Conservation (phyloP, 2,888 invertebrate species). For the Alentia gelatinosa region DNA sequence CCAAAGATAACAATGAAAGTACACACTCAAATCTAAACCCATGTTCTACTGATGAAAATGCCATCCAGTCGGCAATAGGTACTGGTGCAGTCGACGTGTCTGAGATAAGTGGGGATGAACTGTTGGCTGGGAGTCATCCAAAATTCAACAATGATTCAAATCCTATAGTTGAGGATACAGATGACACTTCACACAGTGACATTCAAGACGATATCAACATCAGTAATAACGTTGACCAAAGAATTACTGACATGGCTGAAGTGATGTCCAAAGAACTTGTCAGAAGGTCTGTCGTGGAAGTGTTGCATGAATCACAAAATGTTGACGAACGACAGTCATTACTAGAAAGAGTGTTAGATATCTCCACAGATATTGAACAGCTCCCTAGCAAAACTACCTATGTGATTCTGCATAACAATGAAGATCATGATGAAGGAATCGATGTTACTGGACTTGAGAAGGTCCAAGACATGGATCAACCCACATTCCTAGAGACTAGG, state of each 20-base stretch:
- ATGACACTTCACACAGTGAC: background rate
- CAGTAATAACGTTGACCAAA: background rate
- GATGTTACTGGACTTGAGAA: background rate
- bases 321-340: too few species aligned
- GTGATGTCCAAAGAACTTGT: background rate
- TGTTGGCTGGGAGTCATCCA: background rate
- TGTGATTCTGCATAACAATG: background rate
- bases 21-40: background rate
- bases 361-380: background rate
- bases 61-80: too few species aligned
- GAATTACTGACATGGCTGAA: background rate
- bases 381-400: background rate
- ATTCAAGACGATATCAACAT: background rate
- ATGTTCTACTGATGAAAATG: background rate
- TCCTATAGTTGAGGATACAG: background rate
- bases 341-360: too few species aligned
- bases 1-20: too few species aligned
- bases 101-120: too few species aligned
- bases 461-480: background rate
- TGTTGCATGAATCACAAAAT: too few species aligned
- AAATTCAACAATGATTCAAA: background rate
- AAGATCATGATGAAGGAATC: conserved; percentile 16
- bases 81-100: too few species aligned
- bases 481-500: background rate
- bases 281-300: background rate